Evolutionary conservation across 2,888 invertebrate species (phyloP), one percentile per base, ranked within the genome.

Genomic region (Caenorhabditis panamensis): DNA sequence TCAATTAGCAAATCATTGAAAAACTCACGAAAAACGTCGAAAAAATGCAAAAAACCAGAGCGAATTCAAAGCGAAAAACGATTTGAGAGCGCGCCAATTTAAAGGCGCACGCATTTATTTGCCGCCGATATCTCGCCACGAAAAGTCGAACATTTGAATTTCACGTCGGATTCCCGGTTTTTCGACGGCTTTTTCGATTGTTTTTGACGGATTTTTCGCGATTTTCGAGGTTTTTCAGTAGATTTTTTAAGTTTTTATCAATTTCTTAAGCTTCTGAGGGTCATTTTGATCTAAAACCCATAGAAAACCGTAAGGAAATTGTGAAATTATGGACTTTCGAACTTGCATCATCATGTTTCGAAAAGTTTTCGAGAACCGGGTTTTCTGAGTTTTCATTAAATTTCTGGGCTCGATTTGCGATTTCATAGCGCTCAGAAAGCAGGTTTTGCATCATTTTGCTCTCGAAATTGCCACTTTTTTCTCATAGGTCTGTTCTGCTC

Each of bases 61-160:
- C 8, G 18, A 26, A 26, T 31, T 47, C 36, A 47, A 16, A 62
- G 41, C 26, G 37, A 59, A 37, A 37, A 36, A 11, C 47, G 8
- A 59, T 59, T 68, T 68, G 62, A 76, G 54, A 67, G 18, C 68
- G 77, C 77, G 68, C 77, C 77, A 63, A 51, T 49, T 73, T 68
- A 79, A 79, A 79, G 79, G 79, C 68, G 61, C 79, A 79, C n/a
- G 24, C 16, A 18, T 11, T 73, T 79, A 63, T 24, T 24, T 31
- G 16, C 13, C 31, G 20, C 20, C 36, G 72, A 68, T 79, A 73
- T 79, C 79, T 79, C 72, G 53, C 49, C 62, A 62, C 79, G 79
- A 79, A 73, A 49, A 6, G 13, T 36, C 13, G 24, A 49, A 22
- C 24, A 44, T 79, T 79, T 61, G 72, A 79, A 79, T 73, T 67